phyloP scores from a whole-genome alignment of 2,113 vertebrate species.

The Globicephala melas region DNA sequence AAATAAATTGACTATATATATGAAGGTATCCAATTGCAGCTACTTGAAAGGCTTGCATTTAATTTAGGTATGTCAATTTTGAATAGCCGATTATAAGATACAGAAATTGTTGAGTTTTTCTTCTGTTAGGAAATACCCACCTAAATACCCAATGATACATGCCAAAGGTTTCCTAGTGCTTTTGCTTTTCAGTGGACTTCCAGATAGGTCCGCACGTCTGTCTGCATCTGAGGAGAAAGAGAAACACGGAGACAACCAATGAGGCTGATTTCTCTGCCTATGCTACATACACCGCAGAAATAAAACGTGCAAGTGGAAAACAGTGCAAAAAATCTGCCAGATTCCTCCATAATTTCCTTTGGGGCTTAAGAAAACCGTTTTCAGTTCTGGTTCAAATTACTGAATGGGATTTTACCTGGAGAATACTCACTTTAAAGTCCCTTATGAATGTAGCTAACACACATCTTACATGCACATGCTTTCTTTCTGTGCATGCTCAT shows the following conservation, averaged over 20 bases:
- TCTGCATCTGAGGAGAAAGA: slow-evolving; percentile 91
- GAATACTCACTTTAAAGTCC: neutral
- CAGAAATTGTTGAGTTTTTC: neutral
- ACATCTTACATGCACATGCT: neutral
- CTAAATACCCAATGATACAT: slow-evolving; percentile 95
- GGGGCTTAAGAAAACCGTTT: neutral
- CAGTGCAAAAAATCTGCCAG: neutral
- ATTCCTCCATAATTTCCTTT: neutral
- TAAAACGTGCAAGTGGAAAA: neutral
- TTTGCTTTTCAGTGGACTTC: slow-evolving; percentile 92
- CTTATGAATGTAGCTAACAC: neutral
- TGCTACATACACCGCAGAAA: neutral
- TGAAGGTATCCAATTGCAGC: neutral
- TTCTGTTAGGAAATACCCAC: slow-evolving; percentile 82
- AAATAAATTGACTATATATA: neutral
- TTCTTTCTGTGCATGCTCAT: neutral
- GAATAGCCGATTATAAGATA: neutral
- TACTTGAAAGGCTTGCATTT: neutral
- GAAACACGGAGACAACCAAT: slow-evolving; percentile 53
- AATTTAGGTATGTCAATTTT: neutral
- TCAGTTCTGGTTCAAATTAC: neutral
- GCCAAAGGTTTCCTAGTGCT: slow-evolving; percentile 93
- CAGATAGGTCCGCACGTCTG: slow-evolving; percentile 91
- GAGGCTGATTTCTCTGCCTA: neutral
- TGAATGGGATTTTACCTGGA: neutral